A percentile compares a stretch with the other conserved stretches of the same genome.
Evolutionary conservation across 1,140 invertebrate genomes (phyloP).

Genomic region (Camponotus vicinus): DNA sequence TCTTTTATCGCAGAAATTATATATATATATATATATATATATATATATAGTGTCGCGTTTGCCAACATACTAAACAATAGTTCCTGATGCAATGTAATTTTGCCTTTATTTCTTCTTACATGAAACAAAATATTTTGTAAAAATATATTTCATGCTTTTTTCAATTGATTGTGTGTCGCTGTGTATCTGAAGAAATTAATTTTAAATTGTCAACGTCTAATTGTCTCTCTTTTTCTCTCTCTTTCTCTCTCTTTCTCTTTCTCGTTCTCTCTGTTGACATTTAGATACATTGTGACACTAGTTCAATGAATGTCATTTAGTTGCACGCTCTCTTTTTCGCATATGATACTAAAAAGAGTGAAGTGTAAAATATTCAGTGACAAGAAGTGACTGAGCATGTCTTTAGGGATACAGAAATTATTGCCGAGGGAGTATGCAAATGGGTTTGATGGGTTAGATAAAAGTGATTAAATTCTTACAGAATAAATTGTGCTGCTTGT

Average conservation of each 20-base stretch:
- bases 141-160: too few relatives aligned
- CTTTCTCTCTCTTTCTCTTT: too few relatives aligned
- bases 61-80: neutral
- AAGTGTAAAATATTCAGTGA: slow-evolving; percentile 69
- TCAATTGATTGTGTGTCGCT: neutral
- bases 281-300: slow-evolving; percentile 52
- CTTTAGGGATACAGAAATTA: slow-evolving; percentile 52
- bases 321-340: slow-evolving; percentile 60
- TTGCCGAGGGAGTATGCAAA: slow-evolving; percentile 29
- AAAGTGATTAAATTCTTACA: slow-evolving; percentile 65
- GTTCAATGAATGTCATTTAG: slow-evolving; percentile 71
- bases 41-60: neutral
- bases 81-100: neutral
- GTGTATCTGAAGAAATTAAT: neutral
- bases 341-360: slow-evolving; percentile 33
- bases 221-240: too few relatives aligned
- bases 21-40: too few relatives aligned
- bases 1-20: neutral
- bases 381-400: slow-evolving; percentile 59
- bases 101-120: neutral
- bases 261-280: neutral
- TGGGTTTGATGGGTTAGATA: slow-evolving; percentile 53
- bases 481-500: slow-evolving; percentile 61
- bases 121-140: neutral
- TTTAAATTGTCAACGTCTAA: neutral